Evolutionary conservation across 2,113 vertebrate genomes (phyloP).

Genomic region (Trinectes maculatus): DNA sequence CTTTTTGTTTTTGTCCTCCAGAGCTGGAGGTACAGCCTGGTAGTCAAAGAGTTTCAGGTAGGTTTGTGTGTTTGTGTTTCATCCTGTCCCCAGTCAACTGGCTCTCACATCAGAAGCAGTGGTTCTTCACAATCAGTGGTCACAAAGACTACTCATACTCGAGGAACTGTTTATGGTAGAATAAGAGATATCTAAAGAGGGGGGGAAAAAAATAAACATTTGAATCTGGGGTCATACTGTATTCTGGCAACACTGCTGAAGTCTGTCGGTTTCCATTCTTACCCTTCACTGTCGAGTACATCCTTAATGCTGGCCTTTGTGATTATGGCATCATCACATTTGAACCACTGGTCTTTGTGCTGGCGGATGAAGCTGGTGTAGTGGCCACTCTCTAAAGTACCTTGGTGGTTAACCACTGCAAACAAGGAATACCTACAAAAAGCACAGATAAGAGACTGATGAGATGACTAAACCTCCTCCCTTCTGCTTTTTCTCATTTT

Average conservation of each 20-base stretch:
- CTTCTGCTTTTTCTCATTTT: not conserved
- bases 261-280: conserved; percentile 44
- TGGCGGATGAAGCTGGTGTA: conserved; percentile 99
- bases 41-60: conserved; percentile 83
- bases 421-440: conserved; percentile 96
- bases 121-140: conserved; percentile 62
- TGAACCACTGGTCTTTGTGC: conserved; percentile 99
- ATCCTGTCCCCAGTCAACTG: conserved; percentile 64
- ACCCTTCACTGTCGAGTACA: conserved; percentile 99
- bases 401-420: conserved; percentile 99
- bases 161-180: conserved; percentile 98
- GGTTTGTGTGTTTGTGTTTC: conserved; percentile 85
- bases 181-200: conserved; percentile 87
- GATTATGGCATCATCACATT: conserved; percentile 99
- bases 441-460: not conserved
- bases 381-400: conserved; percentile 98
- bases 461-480: not conserved
- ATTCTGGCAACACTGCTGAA: not conserved
- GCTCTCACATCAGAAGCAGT: conserved; percentile 53
- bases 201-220: not conserved
- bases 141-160: conserved; percentile 90
- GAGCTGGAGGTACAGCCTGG: conserved; percentile 55
- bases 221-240: not conserved
- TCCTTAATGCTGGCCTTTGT: conserved; percentile 99
- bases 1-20: conserved; percentile 51